Percentiles rank a stretch among this genome's conserved stretches.
phyloP scores from a whole-genome alignment of 2,113 vertebrate species.

The Zosterops japonicus region DNA sequence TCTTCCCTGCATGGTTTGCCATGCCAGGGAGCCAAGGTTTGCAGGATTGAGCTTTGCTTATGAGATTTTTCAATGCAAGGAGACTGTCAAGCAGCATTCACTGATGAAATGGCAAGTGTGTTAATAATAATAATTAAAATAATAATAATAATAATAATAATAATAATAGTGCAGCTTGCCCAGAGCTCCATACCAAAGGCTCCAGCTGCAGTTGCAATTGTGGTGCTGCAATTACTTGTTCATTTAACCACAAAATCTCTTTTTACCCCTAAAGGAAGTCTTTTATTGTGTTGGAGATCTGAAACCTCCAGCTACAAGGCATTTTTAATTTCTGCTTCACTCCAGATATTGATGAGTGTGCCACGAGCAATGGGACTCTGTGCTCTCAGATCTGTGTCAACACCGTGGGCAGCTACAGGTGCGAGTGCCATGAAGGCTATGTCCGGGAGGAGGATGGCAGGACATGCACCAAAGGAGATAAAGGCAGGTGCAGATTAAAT shows the following conservation, averaged over 20 bases:
- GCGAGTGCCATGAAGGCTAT: constrained; percentile 87
- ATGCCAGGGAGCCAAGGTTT: not conserved
- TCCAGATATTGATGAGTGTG: constrained; percentile 91
- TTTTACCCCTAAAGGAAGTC: not conserved
- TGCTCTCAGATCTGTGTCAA: constrained; percentile 93
- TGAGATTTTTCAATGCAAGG: not conserved
- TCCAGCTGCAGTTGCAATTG: not conserved
- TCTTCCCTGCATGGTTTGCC: accelerated
- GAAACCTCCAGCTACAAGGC: not conserved
- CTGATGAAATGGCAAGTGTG: not conserved
- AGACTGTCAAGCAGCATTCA: accelerated
- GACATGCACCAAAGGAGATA: constrained; percentile 87
- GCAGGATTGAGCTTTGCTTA: not conserved
- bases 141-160: not conserved
- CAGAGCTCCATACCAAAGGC: not conserved
- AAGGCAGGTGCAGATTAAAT: constrained; percentile 70
- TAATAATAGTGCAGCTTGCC: not conserved
- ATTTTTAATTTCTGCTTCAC: not conserved
- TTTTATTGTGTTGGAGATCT: not conserved
- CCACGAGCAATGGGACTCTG: constrained; percentile 77
- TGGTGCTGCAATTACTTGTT: accelerated
- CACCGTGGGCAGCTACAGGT: constrained; percentile 89
- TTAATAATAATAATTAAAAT: not conserved
- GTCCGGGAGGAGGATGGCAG: constrained; percentile 84
- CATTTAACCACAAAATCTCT: not conserved